Evolutionary conservation across 1,140 invertebrate genomes (phyloP).

Genomic region (Solenopsis fugax): DNA sequence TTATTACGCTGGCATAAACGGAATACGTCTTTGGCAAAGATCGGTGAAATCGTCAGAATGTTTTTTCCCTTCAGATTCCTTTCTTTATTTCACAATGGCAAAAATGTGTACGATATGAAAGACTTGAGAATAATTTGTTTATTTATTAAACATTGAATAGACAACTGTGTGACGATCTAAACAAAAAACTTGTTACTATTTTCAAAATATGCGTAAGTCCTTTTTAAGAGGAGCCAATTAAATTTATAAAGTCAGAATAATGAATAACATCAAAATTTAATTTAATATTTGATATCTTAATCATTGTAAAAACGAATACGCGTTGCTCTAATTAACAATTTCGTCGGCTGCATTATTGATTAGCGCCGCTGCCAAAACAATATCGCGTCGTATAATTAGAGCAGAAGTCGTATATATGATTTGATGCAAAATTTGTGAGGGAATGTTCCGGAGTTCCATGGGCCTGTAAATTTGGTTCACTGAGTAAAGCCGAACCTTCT

Average conservation of each 20-base stretch:
- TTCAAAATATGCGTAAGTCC: neutral
- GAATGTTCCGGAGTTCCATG: neutral
- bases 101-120: neutral
- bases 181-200: neutral
- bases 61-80: neutral
- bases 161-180: neutral
- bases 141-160: neutral
- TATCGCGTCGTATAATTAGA: neutral
- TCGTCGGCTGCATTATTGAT: conserved; percentile 12
- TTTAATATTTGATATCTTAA: conserved; percentile 19
- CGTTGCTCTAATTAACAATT: conserved; percentile 24
- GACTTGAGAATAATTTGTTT: neutral
- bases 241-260: neutral
- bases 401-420: conserved; percentile 27
- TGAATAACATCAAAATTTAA: neutral
- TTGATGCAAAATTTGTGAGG: neutral
- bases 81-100: neutral
- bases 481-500: neutral
- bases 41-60: neutral
- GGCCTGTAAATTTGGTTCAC: conserved; percentile 28
- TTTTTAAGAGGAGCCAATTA: neutral
- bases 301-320: neutral
- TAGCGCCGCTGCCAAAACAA: conserved; percentile 19
- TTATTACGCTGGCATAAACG: neutral
- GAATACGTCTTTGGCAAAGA: neutral